Evolutionary conservation across 2,797 vertebrate species (phyloP).

Genomic region (Setipinna tenuifilis): DNA sequence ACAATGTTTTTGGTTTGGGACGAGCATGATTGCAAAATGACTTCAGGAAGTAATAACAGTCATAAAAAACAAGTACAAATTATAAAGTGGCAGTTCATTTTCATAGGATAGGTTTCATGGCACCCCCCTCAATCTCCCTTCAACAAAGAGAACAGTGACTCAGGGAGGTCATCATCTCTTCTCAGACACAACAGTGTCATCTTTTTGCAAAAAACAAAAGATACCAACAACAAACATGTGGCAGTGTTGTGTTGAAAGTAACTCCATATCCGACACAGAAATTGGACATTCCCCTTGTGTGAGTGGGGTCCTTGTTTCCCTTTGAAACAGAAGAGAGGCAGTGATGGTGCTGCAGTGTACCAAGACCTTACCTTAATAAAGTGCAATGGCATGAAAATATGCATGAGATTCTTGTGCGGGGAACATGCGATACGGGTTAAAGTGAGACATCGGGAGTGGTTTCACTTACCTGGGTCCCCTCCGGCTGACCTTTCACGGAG

Average conservation of each 20-base stretch:
- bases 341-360: background rate
- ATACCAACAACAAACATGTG: too few species aligned
- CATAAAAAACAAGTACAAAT: background rate
- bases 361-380: background rate
- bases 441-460: conserved; percentile 23
- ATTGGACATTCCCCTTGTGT: background rate
- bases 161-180: background rate
- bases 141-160: background rate
- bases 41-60: background rate
- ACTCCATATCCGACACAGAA: background rate
- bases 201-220: background rate
- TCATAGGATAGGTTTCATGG: background rate
- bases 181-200: background rate
- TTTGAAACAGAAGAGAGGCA: background rate
- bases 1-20: background rate
- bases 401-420: conserved; percentile 6
- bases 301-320: background rate
- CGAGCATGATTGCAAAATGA: background rate
- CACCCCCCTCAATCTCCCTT: too few species aligned
- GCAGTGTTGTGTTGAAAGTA: background rate
- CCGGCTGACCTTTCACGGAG: conserved; percentile 51
- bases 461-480: conserved; percentile 49
- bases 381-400: background rate
- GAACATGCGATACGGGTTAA: conserved; percentile 8
- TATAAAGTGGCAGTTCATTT: background rate